phyloP scores from a whole-genome alignment of 2,113 vertebrate genomes.

The Rissa tridactyla region DNA sequence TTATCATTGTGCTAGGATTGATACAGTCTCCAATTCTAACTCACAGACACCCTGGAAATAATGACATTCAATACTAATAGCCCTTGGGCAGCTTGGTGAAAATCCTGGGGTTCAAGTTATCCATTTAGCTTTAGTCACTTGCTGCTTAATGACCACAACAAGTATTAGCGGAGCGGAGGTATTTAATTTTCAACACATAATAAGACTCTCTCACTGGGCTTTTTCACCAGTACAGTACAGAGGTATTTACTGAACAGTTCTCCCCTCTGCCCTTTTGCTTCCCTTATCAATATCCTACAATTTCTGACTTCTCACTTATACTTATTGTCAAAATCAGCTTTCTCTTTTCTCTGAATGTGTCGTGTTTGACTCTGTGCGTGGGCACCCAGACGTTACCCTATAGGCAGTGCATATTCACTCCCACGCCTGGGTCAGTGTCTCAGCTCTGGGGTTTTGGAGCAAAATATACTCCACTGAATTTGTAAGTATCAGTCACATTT shows the following conservation, averaged over 20 bases:
- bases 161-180: not conserved
- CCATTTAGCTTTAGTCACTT: constrained; percentile 33
- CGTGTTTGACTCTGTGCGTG: accelerated
- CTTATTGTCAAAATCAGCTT: not conserved
- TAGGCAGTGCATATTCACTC: not conserved
- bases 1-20: constrained; percentile 21
- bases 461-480: not conserved
- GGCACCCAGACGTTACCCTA: not conserved
- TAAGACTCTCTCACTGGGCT: not conserved
- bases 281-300: not conserved
- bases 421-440: not conserved
- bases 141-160: constrained; percentile 35
- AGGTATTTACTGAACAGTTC: not conserved
- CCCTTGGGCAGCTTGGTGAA: constrained; percentile 11
- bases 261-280: not conserved
- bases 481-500: not conserved
- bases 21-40: constrained; percentile 1
- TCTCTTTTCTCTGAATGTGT: not conserved
- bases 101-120: constrained; percentile 25
- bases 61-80: constrained; percentile 31
- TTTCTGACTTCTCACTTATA: not conserved
- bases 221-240: not conserved
- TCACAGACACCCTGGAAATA: not conserved
- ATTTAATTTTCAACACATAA: constrained; percentile 29
- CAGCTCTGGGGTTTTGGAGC: not conserved